phyloP scores from a whole-genome alignment of 53 echinoderm and acorn worm species.

The Holothuria leucospilota region DNA sequence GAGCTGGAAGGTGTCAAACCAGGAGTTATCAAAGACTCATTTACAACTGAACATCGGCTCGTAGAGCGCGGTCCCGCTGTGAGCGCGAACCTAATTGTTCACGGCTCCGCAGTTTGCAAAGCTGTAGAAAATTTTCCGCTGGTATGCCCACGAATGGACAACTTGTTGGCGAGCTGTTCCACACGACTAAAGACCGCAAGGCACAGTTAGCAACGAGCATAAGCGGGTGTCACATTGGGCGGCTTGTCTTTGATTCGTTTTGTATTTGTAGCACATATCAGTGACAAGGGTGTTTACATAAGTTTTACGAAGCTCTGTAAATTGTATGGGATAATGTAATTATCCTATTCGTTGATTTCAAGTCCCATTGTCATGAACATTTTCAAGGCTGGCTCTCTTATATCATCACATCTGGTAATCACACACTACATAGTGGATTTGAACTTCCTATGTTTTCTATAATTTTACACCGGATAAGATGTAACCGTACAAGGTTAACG shows the following conservation, averaged over 20 bases:
- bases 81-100: conserved; percentile 38
- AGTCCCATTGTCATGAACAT: conserved; percentile 31
- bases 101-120: conserved; percentile 35
- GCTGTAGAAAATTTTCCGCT: conserved; percentile 32
- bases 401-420: neutral
- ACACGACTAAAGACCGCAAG: conserved; percentile 11
- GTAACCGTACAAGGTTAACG: too few relatives aligned
- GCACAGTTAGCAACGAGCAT: conserved; percentile 7
- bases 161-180: conserved; percentile 41
- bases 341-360: conserved; percentile 5
- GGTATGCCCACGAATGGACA: conserved; percentile 23
- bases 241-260: conserved; percentile 27
- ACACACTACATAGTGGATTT: too few relatives aligned
- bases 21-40: conserved; percentile 32
- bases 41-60: conserved; percentile 26
- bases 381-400: conserved; percentile 11
- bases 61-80: conserved; percentile 37
- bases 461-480: too few relatives aligned
- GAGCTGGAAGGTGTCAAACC: conserved; percentile 18
- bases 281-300: conserved; percentile 39
- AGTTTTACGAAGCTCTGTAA: conserved; percentile 24
- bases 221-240: conserved; percentile 10
- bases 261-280: conserved; percentile 8
- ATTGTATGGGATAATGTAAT: conserved; percentile 27
- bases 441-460: too few relatives aligned